Base-by-base conservation (phyloP, 37 sponge, comb jelly and placozoan species). In the Aphrocallistes beatrix region DNA sequence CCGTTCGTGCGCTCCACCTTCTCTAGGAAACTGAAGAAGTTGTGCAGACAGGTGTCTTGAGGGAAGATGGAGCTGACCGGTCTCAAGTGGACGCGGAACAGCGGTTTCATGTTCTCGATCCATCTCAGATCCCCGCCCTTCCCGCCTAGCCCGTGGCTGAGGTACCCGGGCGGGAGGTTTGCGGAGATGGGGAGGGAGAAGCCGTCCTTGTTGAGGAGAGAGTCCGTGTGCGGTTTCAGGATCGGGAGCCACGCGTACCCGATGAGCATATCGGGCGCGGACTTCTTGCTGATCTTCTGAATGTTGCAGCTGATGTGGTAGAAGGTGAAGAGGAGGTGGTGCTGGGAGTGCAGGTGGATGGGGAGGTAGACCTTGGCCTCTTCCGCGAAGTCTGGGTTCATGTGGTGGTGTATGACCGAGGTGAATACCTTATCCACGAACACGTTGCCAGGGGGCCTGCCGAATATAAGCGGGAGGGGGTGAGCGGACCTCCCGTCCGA, bases 201-300 rank as follows among this genome's bases (percentile, higher is more conserved):
- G 21, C 37, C 39, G 37, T 87, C 91, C 0, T 75, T 49, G 17
- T 83, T 36, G 3, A 93, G 38, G 1, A 60, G 75, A 60, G 75
- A 32, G n/a, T 60, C 75, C 28, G 6, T 60, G n/a, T 60, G 75
- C 8, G 21, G 75, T 13, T 89, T 87, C 81, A 93, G 38, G 60
- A 96, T 85, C 0, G 92, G 94, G 0, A 93, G 84, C 96, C 96
- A 96, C 0, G 96, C 87, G 87, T 92, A 96, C 16, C 96, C 96
- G 82, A 96, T 94, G 28, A 60, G 32, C 3, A 60, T 28, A 32
- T 60, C 75, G 3, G 75, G 75, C 8, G 88, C 81, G 8, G 38
- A 25, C 82, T 84, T 84, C 60, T 88, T 90, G 23, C 82, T 25
- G 1, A 50, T 81, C 81, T 89, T 93, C 83, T 86, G 90, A 47